A percentile compares a stretch with the other conserved stretches of the same genome.
phyloP scores from a whole-genome alignment of 2,888 invertebrate species.

The Caenorhabditis plicata region DNA sequence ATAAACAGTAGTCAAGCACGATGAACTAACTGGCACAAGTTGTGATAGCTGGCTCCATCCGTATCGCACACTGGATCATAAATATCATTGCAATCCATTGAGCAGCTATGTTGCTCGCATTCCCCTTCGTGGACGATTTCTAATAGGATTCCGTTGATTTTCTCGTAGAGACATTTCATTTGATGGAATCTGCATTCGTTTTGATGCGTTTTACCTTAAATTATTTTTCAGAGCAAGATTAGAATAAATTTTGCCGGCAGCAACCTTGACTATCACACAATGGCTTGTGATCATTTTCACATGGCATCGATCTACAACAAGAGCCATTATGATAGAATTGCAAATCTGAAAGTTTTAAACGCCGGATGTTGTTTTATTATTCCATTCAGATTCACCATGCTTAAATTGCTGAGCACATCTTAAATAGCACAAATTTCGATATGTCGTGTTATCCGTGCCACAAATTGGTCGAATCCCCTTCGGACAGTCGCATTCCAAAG shows the following conservation, averaged over 20 bases:
- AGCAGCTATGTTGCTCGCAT: conserved; percentile 22
- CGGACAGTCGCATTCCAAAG: conserved; percentile 51
- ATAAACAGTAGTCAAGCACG: too few species aligned
- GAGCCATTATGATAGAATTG: conserved; percentile 51
- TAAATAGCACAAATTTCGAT: conserved; percentile 51
- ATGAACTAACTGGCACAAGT: too few species aligned
- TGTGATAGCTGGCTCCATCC: conserved; percentile 43
- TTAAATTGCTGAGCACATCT: conserved; percentile 37
- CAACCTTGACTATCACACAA: conserved; percentile 58
- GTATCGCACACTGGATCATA: conserved; percentile 53
- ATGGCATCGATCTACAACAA: conserved; percentile 52
- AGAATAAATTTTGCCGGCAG: not conserved
- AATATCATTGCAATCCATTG: conserved; percentile 31
- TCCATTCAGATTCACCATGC: conserved; percentile 6
- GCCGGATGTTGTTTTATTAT: not conserved
- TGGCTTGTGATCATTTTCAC: conserved; percentile 35
- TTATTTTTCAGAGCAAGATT: not conserved
- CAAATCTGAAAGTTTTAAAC: conserved; percentile 39
- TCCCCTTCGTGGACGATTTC: conserved; percentile 23
- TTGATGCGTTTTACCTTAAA: conserved; percentile 35
- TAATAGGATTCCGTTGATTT: conserved; percentile 8
- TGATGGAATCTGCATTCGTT: conserved; percentile 36
- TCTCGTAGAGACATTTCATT: conserved; percentile 26
- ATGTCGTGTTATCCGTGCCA: conserved; percentile 55
- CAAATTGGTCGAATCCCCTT: conserved; percentile 49